Base-by-base conservation (phyloP, 2,888 invertebrate genomes). In the Coenonympha arcania region DNA sequence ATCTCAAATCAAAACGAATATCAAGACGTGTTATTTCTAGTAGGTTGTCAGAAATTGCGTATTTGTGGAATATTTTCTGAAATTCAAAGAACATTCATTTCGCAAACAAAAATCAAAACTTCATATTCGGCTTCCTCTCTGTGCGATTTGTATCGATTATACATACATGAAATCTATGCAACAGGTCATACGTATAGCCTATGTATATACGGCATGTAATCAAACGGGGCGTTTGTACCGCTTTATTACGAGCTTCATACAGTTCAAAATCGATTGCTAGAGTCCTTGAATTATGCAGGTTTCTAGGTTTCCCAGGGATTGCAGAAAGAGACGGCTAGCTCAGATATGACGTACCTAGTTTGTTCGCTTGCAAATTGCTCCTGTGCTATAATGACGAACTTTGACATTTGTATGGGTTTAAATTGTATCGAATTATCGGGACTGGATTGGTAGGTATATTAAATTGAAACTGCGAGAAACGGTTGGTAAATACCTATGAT, bases 261-360 rank as follows among this genome's bases (percentile, higher is more conserved):
- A 65, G 75, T 63, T 59, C 50, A 71, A 60, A 59, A 65, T 79
- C 57, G 65, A 34, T 34, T 31, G 26, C 33, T 26, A 11, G 45
- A 36, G 37, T 42, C 53, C 52, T 44, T 46, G 40, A 48, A 52
- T 49, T 46, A 31, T 50, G 43, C 55, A 69, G 66, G 68, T 67
- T 79, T 74, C 70, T 76, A 73, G 76, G 76, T 71, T 74, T 73
- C 68, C 78, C 79, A 77, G 79, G 81, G 69, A 59, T 62, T 71
- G 66, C 61, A 64, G 75, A 81, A 64, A 61, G 78, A 69, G 81
- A 80, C 61, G 65, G 81, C 69, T 69, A 75, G 76, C 70, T 73
- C 61, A 65, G 59, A 57, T 55, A 51, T 61, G 61, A 63, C 62
- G 65, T 64, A n/a, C n/a, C n/a, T n/a, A 64, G 65, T 57, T 58